Evolutionary conservation across 2,888 invertebrate genomes (phyloP).

Genomic region (Oegoconia quadripuncta): DNA sequence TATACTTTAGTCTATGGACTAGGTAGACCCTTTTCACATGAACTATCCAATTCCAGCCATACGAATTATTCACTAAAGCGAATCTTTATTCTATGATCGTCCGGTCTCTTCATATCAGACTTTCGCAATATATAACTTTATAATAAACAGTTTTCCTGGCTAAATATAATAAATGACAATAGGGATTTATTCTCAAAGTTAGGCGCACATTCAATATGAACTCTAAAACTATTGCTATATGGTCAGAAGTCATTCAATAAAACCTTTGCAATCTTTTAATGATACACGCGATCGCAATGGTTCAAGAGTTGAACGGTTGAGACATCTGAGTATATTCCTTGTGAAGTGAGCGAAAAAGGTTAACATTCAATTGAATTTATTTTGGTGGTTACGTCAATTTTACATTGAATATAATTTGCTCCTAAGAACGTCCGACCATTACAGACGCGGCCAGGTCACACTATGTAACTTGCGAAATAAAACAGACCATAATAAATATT

Average conservation of each 20-base stretch:
- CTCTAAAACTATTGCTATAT: slow-evolving; percentile 27
- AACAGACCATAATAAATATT: too few relatives aligned
- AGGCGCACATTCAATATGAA: slow-evolving; percentile 22
- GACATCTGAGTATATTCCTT: neutral
- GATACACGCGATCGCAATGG: slow-evolving; percentile 33
- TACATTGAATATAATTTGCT: slow-evolving; percentile 18
- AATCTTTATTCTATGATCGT: too few relatives aligned
- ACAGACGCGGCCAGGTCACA: neutral
- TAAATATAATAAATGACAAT: slow-evolving; percentile 49
- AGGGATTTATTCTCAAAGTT: slow-evolving; percentile 39
- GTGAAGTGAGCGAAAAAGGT: slow-evolving; percentile 16
- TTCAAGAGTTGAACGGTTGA: neutral
- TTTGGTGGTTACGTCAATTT: slow-evolving; percentile 24
- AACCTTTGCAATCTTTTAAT: slow-evolving; percentile 37
- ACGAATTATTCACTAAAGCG: too few relatives aligned
- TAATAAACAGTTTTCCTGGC: slow-evolving; percentile 55
- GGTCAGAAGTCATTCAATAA: slow-evolving; percentile 28
- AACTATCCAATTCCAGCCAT: too few relatives aligned
- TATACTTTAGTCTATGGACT: too few relatives aligned
- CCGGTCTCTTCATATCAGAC: slow-evolving; percentile 17
- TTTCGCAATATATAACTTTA: slow-evolving; percentile 43
- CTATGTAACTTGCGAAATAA: slow-evolving; percentile 5
- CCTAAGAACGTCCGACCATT: slow-evolving; percentile 42
- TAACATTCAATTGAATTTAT: slow-evolving; percentile 18
- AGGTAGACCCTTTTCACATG: too few relatives aligned